Conservation (phyloP, 64 coral and sea anemone species). For the Exaiptasia diaphana region DNA sequence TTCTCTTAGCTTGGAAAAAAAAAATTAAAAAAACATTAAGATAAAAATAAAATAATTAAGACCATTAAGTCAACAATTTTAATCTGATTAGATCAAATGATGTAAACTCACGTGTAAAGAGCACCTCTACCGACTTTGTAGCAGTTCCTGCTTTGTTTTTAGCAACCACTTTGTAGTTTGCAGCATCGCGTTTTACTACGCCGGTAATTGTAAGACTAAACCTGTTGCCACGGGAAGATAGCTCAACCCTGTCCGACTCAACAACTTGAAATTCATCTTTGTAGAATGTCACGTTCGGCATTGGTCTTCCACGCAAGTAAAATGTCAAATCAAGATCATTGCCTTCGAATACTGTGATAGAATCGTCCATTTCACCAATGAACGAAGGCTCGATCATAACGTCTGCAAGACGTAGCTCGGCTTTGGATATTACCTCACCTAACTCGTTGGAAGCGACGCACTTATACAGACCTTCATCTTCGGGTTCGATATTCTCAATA, state of each 20-base stretch:
- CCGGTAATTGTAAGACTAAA: slow-evolving; percentile 50
- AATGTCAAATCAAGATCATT: slow-evolving; percentile 52
- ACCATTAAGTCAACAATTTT: not conserved
- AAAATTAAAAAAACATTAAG: not conserved
- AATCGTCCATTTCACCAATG: slow-evolving; percentile 56
- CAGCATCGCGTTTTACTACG: slow-evolving; percentile 51
- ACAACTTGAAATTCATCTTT: slow-evolving; percentile 72
- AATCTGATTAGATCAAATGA: not conserved
- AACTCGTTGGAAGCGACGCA: slow-evolving; percentile 39
- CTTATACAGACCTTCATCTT: slow-evolving; percentile 54
- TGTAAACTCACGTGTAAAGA: slow-evolving; percentile 56
- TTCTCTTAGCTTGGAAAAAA: slow-evolving; percentile 43
- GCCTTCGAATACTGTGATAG: slow-evolving; percentile 77
- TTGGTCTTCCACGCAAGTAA: slow-evolving; percentile 63
- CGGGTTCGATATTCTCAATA: slow-evolving; percentile 26
- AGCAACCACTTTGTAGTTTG: slow-evolving; percentile 73
- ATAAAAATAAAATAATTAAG: not conserved
- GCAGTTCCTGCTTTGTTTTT: slow-evolving; percentile 63
- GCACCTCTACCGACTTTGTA: slow-evolving; percentile 64
- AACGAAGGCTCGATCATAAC: slow-evolving; percentile 59
- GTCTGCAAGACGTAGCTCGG: slow-evolving; percentile 31
- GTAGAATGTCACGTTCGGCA: slow-evolving; percentile 67
- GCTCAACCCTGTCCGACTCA: slow-evolving; percentile 43
- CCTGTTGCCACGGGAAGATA: slow-evolving; percentile 56
- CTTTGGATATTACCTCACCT: slow-evolving; percentile 37